These are phyloP conservation scores for Falco rusticolus DNA, from an alignment of 2,797 vertebrate genomes.

Conservation along the genomic window DNA sequence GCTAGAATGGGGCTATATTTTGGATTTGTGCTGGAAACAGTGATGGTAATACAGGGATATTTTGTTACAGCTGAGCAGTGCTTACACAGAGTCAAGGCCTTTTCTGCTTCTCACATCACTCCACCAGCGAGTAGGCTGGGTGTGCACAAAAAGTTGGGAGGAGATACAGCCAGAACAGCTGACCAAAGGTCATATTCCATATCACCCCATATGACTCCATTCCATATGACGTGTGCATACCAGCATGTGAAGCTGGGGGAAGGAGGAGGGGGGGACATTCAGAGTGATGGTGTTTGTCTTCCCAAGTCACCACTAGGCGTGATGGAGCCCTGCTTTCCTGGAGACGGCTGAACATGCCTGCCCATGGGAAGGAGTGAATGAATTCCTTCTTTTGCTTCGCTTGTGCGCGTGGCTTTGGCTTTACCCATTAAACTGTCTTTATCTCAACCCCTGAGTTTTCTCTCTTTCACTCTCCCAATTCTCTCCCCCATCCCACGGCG, in stretches of 20 bases:
- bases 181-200: neutral
- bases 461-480: neutral
- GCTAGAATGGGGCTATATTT: neutral
- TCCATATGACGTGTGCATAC: too few relatives aligned
- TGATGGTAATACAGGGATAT: neutral
- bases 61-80: neutral
- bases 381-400: neutral
- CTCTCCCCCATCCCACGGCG: too few relatives aligned
- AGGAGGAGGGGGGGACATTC: rapidly evolving
- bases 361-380: neutral
- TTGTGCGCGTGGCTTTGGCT: neutral
- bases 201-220: too few relatives aligned
- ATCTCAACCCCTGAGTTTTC: neutral
- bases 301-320: neutral
- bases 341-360: neutral
- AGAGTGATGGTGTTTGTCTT: neutral
- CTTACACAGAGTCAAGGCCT: neutral
- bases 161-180: neutral
- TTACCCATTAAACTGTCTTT: neutral
- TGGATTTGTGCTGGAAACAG: neutral
- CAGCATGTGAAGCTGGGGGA: neutral
- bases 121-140: too few relatives aligned
- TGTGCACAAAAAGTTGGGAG: neutral
- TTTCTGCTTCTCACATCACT: too few relatives aligned
- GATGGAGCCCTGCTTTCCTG: neutral